These are phyloP conservation scores for Vulpes ferrilata DNA, from an alignment of 2,113 vertebrate species.

Conservation along the genomic window DNA sequence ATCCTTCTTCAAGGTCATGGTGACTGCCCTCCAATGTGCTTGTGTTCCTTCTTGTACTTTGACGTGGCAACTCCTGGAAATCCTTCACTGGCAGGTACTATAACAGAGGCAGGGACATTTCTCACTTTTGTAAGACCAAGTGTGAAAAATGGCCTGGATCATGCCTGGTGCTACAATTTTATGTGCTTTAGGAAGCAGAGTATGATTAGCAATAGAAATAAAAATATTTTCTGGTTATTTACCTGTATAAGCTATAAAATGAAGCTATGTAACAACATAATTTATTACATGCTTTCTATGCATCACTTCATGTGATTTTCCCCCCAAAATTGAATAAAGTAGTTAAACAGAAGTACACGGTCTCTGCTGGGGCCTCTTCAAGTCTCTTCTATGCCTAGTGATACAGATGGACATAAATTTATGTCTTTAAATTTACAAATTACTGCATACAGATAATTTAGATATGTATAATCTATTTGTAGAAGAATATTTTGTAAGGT, in stretches of 20 bases:
- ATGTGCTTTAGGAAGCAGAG: not conserved
- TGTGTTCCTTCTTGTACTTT: not conserved
- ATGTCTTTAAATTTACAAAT: not conserved
- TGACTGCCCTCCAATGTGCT: not conserved
- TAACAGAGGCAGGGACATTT: not conserved
- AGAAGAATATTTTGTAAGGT: not conserved
- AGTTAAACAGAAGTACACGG: not conserved
- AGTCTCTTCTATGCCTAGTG: not conserved
- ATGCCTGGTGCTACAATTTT: not conserved
- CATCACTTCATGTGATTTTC: not conserved
- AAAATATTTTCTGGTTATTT: not conserved
- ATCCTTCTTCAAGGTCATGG: not conserved
- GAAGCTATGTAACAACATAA: not conserved
- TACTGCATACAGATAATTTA: not conserved
- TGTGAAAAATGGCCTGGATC: not conserved
- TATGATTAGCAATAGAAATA: not conserved
- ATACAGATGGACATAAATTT: not conserved
- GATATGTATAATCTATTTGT: not conserved
- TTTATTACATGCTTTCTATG: not conserved
- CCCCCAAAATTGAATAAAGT: not conserved
- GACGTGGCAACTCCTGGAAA: not conserved
- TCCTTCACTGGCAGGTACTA: accelerated
- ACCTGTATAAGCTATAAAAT: not conserved
- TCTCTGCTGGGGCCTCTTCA: not conserved
- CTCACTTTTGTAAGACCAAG: not conserved